phyloP scores from a whole-genome alignment of 2,113 vertebrate species.

The Nannobrachium achirus region DNA sequence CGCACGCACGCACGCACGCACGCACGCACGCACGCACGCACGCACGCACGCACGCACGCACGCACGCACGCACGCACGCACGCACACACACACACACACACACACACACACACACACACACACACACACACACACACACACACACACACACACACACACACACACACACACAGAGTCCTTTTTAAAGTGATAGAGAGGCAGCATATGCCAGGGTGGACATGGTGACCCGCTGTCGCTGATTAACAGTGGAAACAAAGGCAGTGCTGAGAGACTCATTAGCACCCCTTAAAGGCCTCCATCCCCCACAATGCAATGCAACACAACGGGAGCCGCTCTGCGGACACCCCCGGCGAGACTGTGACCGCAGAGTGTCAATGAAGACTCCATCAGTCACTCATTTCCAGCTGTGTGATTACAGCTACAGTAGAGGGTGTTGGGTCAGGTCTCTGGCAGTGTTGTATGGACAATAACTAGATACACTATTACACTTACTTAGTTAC shows the following conservation, averaged over 20 bases:
- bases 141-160: slow-evolving; percentile 16
- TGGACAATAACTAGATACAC: too few species aligned
- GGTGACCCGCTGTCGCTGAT: slow-evolving; percentile 65
- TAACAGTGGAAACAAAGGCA: slow-evolving; percentile 61
- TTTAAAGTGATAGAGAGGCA: slow-evolving; percentile 46
- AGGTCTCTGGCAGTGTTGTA: too few species aligned
- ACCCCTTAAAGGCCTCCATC: slow-evolving; percentile 61
- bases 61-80: neutral
- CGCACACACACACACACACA: slow-evolving; percentile 4
- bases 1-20: slow-evolving; percentile 15
- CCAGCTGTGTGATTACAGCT: too few species aligned
- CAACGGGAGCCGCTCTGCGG: slow-evolving; percentile 36
- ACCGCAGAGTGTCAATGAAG: slow-evolving; percentile 8
- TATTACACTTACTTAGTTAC: too few species aligned
- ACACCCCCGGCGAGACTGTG: slow-evolving; percentile 15
- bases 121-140: slow-evolving; percentile 12
- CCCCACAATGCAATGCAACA: slow-evolving; percentile 26
- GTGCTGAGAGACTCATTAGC: slow-evolving; percentile 62
- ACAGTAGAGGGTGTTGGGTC: too few species aligned
- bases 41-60: neutral
- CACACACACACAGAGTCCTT: slow-evolving; percentile 15
- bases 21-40: neutral
- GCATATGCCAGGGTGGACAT: slow-evolving; percentile 50
- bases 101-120: neutral
- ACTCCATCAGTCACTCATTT: too few species aligned